Evolutionary conservation across 1,140 invertebrate genomes (phyloP), one percentile per base, ranked within the genome.

Genomic region (Riptortus pedestris): DNA sequence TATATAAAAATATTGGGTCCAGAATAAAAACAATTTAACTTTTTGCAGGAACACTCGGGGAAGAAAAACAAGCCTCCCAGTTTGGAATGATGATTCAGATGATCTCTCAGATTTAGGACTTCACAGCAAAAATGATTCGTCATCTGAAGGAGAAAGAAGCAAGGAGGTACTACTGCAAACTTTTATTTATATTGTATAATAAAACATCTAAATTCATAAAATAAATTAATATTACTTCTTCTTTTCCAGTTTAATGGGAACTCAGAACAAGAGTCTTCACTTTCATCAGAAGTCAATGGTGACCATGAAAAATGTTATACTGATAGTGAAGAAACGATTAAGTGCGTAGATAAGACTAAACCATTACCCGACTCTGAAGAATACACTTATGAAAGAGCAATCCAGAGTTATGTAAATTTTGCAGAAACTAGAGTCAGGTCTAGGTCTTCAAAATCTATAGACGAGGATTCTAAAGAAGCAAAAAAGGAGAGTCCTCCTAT

Each of bases 311-410:
- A 55, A 9, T 27, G 18, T 2, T 24, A 18, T 24, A 16, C 14
- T 24, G 51, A 55, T 24, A 26, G 26, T 26, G 51, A 24, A 26
- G 24, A 55, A 11, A 26, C 1, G 14, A 26, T 14, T 72, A 55
- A 67, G 20, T 51, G 5, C 22, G 65, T 62, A 47, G 68, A 82
- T 70, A 81, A 83, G 68, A 79, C 79, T 26, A 80, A 79, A 26
- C 79, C 79, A 69, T 83, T 81, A 18, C 79, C 80, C 1, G 80
- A 83, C 68, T 78, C 80, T 2, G 83, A 86, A 66, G 88, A 91
- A 71, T 91, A 91, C 73, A 90, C 88, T 0, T 91, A 90, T 72
- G 89, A 91, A 73, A 83, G 87, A 67, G 88, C 88, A 64, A 91
- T 91, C 66, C 86, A 89, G 69, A 85, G 85, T 65, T 91, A 91